Conservation (phyloP, 2,113 vertebrate genomes). For the Rostratula benghalensis region DNA sequence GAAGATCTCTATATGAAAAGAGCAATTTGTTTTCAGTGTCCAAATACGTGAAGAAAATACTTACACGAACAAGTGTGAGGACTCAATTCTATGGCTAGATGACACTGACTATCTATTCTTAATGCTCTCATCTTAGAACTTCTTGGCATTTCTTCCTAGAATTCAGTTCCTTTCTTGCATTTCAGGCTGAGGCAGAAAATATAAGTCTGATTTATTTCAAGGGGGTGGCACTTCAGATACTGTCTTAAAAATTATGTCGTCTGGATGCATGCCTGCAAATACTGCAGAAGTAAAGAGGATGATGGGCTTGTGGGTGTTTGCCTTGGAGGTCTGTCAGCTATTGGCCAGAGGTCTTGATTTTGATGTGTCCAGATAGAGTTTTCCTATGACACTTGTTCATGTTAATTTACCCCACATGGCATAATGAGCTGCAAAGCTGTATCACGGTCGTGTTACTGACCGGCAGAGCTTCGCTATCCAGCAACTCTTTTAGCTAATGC, state of each 20-base stretch:
- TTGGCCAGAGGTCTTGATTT: neutral
- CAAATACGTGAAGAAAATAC: neutral
- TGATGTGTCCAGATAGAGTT: accelerated
- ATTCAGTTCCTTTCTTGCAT: neutral
- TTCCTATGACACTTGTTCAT: neutral
- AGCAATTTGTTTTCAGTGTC: neutral
- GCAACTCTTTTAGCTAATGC: neutral
- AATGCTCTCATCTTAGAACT: neutral
- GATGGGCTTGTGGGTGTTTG: neutral
- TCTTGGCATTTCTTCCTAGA: neutral
- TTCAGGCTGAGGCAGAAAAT: neutral
- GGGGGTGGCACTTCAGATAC: neutral
- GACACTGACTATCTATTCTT: neutral
- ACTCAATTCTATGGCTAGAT: neutral
- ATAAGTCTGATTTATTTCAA: neutral
- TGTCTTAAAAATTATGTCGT: neutral
- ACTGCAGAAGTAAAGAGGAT: neutral
- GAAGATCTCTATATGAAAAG: neutral
- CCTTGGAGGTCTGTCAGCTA: neutral
- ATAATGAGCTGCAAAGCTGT: neutral
- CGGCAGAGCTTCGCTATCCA: too few species aligned
- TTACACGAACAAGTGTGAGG: neutral
- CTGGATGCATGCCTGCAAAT: neutral
- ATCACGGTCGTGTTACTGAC: neutral
- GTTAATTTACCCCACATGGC: neutral